These are phyloP conservation scores for Argyresthia goedartella DNA, from an alignment of 2,888 invertebrate species.

Conservation along the genomic window DNA sequence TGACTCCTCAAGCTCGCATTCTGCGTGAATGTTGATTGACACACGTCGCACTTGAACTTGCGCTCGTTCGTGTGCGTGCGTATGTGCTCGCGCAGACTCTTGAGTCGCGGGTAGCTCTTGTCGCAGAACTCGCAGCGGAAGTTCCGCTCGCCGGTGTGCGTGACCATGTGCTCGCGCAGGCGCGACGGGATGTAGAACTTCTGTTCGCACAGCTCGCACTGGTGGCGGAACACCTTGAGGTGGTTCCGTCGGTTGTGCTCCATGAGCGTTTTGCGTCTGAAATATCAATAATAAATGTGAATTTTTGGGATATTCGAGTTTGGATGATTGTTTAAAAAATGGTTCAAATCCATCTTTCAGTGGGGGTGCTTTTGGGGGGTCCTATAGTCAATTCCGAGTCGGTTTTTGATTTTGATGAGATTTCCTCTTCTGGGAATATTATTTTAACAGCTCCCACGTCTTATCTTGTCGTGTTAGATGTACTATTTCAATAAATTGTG, in stretches of 20 bases:
- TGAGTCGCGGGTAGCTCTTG: constrained; percentile 46
- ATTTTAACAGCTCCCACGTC: too few relatives aligned
- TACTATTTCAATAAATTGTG: too few relatives aligned
- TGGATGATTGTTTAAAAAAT: too few relatives aligned
- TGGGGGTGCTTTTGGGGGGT: too few relatives aligned
- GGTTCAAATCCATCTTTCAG: too few relatives aligned
- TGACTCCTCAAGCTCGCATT: constrained; percentile 59
- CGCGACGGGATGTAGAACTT: constrained; percentile 29
- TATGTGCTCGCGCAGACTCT: constrained; percentile 57
- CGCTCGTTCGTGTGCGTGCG: constrained; percentile 61
- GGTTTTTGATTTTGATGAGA: too few relatives aligned
- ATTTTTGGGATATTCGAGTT: too few relatives aligned
- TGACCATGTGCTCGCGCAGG: constrained; percentile 21
- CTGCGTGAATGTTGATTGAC: constrained; percentile 54
- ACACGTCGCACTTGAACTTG: constrained; percentile 53
- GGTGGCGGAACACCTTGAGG: constrained; percentile 29
- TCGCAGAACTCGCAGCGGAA: constrained; percentile 41
- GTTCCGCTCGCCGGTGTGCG: constrained; percentile 26
- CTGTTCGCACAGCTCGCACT: constrained; percentile 47
- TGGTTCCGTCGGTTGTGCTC: constrained; percentile 32
- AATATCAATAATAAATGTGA: too few relatives aligned
- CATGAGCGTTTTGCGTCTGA: constrained; percentile 22
- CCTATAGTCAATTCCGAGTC: too few relatives aligned
- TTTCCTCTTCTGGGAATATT: too few relatives aligned
- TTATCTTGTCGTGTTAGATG: too few relatives aligned